A percentile compares a stretch with the other conserved stretches of the same genome.
phyloP scores from a whole-genome alignment of 2,888 invertebrate species.

The Allacma fusca region DNA sequence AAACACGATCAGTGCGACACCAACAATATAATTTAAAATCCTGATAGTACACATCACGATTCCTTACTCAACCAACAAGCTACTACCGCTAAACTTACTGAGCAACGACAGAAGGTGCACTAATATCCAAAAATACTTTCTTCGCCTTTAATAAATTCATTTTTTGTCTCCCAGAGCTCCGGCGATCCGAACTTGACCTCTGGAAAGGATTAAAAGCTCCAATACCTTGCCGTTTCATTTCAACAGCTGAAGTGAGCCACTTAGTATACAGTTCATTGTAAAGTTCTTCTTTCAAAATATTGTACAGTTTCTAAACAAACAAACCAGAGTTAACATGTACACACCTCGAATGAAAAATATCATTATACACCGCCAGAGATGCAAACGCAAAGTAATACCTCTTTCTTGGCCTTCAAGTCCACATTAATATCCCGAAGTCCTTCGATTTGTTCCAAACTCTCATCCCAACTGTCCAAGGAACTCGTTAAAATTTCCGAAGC shows the following conservation, averaged over 20 bases:
- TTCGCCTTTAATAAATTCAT: conserved; percentile 68
- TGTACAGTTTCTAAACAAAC: conserved; percentile 71
- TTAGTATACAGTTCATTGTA: conserved; percentile 76
- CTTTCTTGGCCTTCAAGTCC: conserved; percentile 76
- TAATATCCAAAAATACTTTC: conserved; percentile 68
- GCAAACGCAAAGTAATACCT: too few species aligned
- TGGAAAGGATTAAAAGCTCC: conserved; percentile 68
- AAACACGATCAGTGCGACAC: too few species aligned
- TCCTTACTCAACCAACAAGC: too few species aligned
- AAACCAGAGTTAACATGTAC: too few species aligned
- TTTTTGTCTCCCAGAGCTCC: conserved; percentile 68
- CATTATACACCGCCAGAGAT: too few species aligned
- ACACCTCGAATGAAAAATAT: too few species aligned
- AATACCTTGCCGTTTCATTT: conserved; percentile 72
- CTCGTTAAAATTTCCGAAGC: conserved; percentile 83
- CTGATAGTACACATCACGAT: too few species aligned
- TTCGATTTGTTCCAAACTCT: conserved; percentile 80
- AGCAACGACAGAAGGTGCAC: neutral
- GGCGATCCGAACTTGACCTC: conserved; percentile 67
- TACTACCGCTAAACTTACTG: conserved; percentile 23
- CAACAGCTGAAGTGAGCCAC: conserved; percentile 68
- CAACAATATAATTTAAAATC: too few species aligned
- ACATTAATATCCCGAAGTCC: conserved; percentile 81
- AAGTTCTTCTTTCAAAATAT: conserved; percentile 75
- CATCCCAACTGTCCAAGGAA: conserved; percentile 74